A percentile compares a stretch with the other conserved stretches of the same genome.
These are phyloP conservation scores for Hemibagrus guttatus DNA, from an alignment of 2,797 vertebrate genomes.

Conservation along the genomic window DNA sequence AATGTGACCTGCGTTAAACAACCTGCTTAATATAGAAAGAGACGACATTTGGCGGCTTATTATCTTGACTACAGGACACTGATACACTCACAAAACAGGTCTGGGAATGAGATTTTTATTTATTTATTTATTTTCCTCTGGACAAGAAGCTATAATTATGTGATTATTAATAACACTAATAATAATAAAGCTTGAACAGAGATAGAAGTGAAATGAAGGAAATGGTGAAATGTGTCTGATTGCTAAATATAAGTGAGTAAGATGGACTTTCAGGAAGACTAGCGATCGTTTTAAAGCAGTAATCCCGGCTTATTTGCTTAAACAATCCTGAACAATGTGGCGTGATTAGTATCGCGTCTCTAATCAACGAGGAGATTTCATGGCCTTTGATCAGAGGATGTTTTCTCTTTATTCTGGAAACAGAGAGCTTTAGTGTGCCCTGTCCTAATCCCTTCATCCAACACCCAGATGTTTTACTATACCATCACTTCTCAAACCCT, in stretches of 20 bases:
- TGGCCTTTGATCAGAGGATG: slow-evolving; percentile 61
- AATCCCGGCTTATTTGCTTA: slow-evolving; percentile 12
- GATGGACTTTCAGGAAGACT: neutral
- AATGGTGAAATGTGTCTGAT: neutral
- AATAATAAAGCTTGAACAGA: neutral
- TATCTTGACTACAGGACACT: neutral
- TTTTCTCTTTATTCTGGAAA: neutral
- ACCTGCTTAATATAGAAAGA: neutral
- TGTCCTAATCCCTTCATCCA: slow-evolving; percentile 8
- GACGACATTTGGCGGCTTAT: neutral
- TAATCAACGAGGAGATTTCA: slow-evolving; percentile 52
- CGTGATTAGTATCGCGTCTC: slow-evolving; percentile 39
- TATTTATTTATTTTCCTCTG: neutral
- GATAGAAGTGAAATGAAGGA: neutral
- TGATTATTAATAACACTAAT: neutral
- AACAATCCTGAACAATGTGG: slow-evolving; percentile 20
- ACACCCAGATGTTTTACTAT: neutral
- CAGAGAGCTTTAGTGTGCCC: neutral
- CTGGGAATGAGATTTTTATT: neutral
- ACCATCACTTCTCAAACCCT: neutral
- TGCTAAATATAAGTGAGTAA: neutral
- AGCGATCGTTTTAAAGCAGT: neutral
- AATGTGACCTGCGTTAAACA: neutral
- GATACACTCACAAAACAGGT: neutral
- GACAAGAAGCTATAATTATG: neutral